Percentiles rank a stretch among this genome's conserved stretches.
Evolutionary conservation across 2,797 vertebrate genomes (phyloP).

Genomic region (Cyprinella venusta): DNA sequence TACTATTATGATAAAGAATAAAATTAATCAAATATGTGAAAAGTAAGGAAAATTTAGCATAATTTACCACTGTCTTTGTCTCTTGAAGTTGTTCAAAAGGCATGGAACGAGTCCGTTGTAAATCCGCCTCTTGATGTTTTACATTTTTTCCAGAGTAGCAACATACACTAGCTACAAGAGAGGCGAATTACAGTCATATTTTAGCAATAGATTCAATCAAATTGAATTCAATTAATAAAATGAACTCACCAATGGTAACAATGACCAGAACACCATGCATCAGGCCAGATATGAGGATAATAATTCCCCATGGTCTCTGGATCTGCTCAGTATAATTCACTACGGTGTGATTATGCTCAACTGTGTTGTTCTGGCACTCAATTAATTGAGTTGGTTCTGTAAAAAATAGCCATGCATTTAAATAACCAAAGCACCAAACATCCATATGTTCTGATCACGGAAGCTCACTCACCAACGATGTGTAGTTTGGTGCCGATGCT

Average conservation of each 20-base stretch:
- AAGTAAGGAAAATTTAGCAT: too few species aligned
- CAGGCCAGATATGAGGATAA: background rate
- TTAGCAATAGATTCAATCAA: background rate
- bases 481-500: slow-evolving; percentile 34
- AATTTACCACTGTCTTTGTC: slow-evolving; percentile 6
- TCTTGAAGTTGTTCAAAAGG: background rate
- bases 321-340: background rate
- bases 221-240: background rate
- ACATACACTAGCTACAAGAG: background rate
- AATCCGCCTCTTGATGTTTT: background rate
- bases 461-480: slow-evolving; percentile 6
- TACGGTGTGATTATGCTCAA: background rate
- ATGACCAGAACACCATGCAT: background rate
- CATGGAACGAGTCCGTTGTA: background rate
- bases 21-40: too few species aligned
- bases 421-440: background rate
- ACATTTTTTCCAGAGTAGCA: background rate
- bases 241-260: slow-evolving; percentile 21
- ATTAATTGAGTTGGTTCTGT: slow-evolving; percentile 4
- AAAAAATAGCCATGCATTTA: background rate
- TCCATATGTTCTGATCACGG: background rate
- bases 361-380: background rate
- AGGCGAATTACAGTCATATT: background rate
- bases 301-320: background rate
- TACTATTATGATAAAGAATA: background rate